Evolutionary conservation across 35 echinoderm and acorn worm species (phyloP).

Genomic region (Apostichopus parvimensis): DNA sequence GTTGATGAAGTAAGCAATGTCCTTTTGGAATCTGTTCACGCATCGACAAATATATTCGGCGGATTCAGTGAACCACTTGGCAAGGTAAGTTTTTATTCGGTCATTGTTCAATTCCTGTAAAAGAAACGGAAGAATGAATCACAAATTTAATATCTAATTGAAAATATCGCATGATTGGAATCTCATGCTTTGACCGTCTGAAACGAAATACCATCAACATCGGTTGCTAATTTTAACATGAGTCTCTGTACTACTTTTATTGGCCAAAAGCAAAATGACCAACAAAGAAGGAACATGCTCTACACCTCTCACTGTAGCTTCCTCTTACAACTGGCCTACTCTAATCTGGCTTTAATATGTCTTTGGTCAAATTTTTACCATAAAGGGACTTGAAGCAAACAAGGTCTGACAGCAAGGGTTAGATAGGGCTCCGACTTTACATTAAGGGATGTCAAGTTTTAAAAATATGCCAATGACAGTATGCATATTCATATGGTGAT

Average conservation of each 20-base stretch:
- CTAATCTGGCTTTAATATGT: too few relatives aligned
- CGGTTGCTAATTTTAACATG: too few relatives aligned
- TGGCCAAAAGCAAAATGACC: neutral
- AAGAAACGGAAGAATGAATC: neutral
- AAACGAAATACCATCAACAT: neutral
- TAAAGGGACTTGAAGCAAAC: too few relatives aligned
- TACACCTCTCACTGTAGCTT: too few relatives aligned
- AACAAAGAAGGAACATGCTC: too few relatives aligned
- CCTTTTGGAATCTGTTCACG: slow-evolving; percentile 76
- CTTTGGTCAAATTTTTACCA: too few relatives aligned
- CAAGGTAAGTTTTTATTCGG: slow-evolving; percentile 69
- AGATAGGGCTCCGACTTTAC: too few relatives aligned
- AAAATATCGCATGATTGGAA: neutral
- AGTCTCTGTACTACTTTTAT: neutral
- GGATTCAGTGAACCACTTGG: slow-evolving; percentile 77
- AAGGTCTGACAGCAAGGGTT: too few relatives aligned
- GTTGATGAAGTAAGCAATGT: slow-evolving; percentile 77
- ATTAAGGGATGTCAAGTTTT: too few relatives aligned
- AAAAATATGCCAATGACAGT: too few relatives aligned
- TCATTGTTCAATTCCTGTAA: slow-evolving; percentile 51
- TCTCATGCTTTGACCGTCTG: neutral
- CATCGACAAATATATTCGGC: slow-evolving; percentile 80
- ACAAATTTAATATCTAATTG: neutral
- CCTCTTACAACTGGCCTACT: too few relatives aligned
- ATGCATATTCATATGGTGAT: too few relatives aligned